Conservation (phyloP, 2,113 vertebrate genomes). For the Otolemur garnettii region DNA sequence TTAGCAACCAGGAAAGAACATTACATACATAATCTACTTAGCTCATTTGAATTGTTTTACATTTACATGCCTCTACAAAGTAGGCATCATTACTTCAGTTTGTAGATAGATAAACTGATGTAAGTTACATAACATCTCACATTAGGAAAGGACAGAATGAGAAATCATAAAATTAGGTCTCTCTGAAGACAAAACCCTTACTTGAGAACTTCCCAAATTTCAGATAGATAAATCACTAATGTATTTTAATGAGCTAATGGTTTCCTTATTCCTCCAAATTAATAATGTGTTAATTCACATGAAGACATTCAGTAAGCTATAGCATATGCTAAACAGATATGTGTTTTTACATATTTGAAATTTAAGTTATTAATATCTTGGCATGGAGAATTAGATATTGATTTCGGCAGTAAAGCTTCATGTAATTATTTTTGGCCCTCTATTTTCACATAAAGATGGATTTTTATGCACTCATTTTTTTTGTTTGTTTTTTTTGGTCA, state of each 20-base stretch:
- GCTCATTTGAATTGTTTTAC: background rate
- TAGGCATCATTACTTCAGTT: background rate
- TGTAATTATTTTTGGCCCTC: background rate
- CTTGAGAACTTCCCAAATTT: background rate
- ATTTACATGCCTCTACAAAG: background rate
- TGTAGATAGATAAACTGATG: background rate
- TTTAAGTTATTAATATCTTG: conserved; percentile 11
- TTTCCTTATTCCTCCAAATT: background rate
- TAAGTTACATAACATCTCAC: background rate
- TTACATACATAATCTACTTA: background rate
- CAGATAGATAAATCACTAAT: background rate
- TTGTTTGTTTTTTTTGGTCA: background rate
- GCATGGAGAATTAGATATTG: background rate
- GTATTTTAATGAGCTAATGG: background rate
- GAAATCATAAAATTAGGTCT: background rate
- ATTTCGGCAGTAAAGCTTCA: background rate
- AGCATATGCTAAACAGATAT: background rate
- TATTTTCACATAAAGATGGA: background rate
- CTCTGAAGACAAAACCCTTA: background rate
- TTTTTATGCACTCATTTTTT: background rate
- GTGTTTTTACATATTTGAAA: background rate
- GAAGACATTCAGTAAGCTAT: background rate
- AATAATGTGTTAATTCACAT: background rate
- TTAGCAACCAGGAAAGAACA: background rate
- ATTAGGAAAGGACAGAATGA: background rate